Conservation (phyloP, 2,888 invertebrate genomes). For the Nomada fucata region DNA sequence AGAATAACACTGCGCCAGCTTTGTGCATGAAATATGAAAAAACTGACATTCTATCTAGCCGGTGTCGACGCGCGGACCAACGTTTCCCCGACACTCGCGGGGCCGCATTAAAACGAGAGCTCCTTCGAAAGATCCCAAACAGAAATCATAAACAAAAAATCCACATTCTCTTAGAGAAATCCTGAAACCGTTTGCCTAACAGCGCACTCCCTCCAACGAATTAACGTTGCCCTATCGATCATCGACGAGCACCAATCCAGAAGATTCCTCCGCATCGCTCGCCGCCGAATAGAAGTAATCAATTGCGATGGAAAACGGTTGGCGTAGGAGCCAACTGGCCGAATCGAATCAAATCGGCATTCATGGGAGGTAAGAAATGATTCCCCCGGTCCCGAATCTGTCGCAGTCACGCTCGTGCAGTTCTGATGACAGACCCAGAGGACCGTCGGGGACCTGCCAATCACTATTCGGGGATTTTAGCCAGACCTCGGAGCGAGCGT, state of each 20-base stretch:
- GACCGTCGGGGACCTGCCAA: constrained; percentile 75
- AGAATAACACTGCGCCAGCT: constrained; percentile 26
- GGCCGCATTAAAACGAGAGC: neutral
- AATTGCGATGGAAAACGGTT: constrained; percentile 51
- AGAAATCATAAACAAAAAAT: neutral
- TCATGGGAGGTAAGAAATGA: constrained; percentile 68
- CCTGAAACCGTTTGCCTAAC: neutral
- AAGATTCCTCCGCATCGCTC: neutral
- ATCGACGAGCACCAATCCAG: constrained; percentile 20
- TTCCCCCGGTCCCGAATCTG: constrained; percentile 61
- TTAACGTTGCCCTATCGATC: constrained; percentile 25
- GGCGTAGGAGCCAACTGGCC: constrained; percentile 48
- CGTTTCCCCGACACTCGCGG: neutral
- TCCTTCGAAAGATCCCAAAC: neutral
- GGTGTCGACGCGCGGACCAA: neutral
- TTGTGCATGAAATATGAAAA: constrained; percentile 15
- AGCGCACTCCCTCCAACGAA: constrained; percentile 1
- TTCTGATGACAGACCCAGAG: constrained; percentile 76
- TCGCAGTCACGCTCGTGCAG: constrained; percentile 76
- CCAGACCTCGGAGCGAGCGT: constrained; percentile 41
- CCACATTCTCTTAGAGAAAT: neutral
- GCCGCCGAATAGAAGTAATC: constrained; percentile 43
- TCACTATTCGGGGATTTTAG: constrained; percentile 74
- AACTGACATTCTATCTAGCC: neutral
- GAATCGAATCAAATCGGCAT: constrained; percentile 71